phyloP scores from a whole-genome alignment of 1,140 invertebrate genomes.

The Bombus haemorrhoidalis region DNA sequence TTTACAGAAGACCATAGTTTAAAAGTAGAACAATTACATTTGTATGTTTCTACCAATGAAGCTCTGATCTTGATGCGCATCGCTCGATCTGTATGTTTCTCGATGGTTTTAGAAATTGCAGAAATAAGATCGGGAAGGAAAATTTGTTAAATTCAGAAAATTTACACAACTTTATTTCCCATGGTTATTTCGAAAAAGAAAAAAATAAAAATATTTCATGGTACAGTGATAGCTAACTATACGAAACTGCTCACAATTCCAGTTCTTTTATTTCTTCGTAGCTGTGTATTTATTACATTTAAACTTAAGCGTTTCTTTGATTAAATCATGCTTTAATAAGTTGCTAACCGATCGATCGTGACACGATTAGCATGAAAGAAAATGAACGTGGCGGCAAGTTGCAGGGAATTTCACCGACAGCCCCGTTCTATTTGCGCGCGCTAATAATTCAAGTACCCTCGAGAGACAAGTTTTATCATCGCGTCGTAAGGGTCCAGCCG shows the following conservation, averaged over 20 bases:
- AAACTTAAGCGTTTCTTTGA: not conserved
- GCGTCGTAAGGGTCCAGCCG: constrained; percentile 30
- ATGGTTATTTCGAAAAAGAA: no score
- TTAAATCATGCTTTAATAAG: not conserved
- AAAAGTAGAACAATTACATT: not conserved
- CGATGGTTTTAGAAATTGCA: not conserved
- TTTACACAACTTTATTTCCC: not conserved
- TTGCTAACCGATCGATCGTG: constrained; percentile 4
- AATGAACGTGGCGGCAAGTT: constrained; percentile 12
- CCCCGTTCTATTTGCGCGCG: constrained; percentile 38
- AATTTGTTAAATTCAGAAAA: not conserved
- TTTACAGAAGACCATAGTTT: not conserved
- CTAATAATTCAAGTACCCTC: constrained; percentile 45
- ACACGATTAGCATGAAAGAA: not conserved
- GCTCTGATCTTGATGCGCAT: not conserved
- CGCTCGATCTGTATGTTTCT: not conserved
- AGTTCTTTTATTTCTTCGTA: no score
- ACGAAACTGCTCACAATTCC: no score
- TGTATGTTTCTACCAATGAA: constrained; percentile 2
- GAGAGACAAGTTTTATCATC: constrained; percentile 46
- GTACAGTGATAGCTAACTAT: not conserved
- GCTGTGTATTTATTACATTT: no score
- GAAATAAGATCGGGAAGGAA: not conserved
- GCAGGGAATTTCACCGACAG: constrained; percentile 25
- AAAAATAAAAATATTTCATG: no score